phyloP scores from a whole-genome alignment of 2,113 vertebrate genomes.

The Sylvietta virens region DNA sequence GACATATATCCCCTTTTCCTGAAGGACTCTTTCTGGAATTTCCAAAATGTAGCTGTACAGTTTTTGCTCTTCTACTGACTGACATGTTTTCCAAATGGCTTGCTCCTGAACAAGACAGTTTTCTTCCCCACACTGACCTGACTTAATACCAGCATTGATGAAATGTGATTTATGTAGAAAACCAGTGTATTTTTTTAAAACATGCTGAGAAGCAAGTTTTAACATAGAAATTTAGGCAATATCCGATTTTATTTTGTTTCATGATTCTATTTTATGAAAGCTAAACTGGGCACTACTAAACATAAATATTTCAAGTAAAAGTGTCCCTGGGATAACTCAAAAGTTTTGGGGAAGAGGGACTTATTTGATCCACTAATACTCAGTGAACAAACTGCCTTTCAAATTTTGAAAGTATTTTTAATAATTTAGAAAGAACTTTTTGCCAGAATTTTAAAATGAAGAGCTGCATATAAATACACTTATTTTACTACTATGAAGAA shows the following conservation, averaged over 20 bases:
- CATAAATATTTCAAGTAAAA: background rate
- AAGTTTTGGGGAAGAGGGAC: background rate
- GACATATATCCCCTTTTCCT: background rate
- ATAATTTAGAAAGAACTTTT: background rate
- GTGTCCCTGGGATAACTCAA: background rate
- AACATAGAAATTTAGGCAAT: background rate
- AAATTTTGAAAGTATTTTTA: background rate
- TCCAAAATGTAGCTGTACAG: background rate
- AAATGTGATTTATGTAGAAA: background rate
- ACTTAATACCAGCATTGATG: background rate
- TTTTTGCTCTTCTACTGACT: background rate
- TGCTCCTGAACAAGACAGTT: background rate
- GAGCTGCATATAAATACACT: background rate
- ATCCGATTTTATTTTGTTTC: background rate
- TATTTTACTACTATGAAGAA: background rate
- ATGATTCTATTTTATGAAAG: background rate
- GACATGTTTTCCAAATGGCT: background rate
- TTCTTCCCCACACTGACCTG: background rate
- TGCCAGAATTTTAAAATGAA: background rate
- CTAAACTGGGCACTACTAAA: background rate
- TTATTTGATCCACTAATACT: background rate
- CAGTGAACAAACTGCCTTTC: background rate
- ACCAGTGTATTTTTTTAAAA: background rate
- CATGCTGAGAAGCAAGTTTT: background rate
- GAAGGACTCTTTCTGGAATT: background rate